Evolutionary conservation across 2,113 vertebrate genomes (phyloP), one percentile per base, ranked within the genome.

Genomic region (Corythornis madagascariensis): DNA sequence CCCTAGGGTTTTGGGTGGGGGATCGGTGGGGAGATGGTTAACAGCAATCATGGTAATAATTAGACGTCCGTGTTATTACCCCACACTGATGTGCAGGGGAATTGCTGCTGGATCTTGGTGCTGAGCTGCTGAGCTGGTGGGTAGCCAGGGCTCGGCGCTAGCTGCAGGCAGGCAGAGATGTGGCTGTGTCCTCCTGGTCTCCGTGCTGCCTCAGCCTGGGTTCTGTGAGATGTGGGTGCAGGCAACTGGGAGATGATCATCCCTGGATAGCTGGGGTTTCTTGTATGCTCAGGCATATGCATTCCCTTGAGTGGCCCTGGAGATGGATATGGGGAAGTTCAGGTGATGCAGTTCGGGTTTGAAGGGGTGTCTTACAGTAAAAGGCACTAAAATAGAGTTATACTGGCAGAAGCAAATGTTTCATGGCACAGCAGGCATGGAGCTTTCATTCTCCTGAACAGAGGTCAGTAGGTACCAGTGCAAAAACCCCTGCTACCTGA

Each of bases 1-100:
- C 45, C 2, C n/a, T 0, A 85, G 31, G 5, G 0, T 4, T 79
- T 7, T 0, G 4, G 45, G 4, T 0, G 43, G 21, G 70, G 64
- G 21, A 21, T 31, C 73, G 19, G 65, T 2, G 73, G 53, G 40
- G 70, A 50, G 67, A 26, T 3, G 5, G 69, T 67, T 80, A 35
- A 22, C 3, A 15, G 52, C 0, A 21, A 28, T 78, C n/a, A 1
- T 4, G 57, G 76, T 21, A 29, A 9, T 40, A 31, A 71, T 83
- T 15, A 67, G 76, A 43, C 0, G 2, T 13, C 33, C 4, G 7
- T 42, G 89, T 22, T 85, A 75, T 69, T 84, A 84, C 35, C 57
- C 24, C 3, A 11, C 11, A 35, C 31, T 40, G 82, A 48, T 53
- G 79, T 16, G 90, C 59, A 50, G 78, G 91, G 56, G 52, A 76